These are phyloP conservation scores for Hippocampus abdominalis DNA, from an alignment of 2,113 vertebrate genomes.

Conservation along the genomic window DNA sequence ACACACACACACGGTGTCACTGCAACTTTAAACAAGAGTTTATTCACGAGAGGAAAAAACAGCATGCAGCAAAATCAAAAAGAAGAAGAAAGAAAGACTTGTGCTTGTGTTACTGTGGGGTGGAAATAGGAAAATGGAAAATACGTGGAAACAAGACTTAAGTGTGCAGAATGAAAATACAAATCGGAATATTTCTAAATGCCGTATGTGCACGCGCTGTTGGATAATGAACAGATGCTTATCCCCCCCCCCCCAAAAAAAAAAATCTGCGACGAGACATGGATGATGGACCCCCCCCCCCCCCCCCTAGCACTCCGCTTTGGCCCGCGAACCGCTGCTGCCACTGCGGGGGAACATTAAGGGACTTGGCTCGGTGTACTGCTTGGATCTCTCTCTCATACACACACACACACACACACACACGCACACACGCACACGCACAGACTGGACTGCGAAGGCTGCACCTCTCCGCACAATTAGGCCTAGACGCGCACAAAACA, in stretches of 20 bases:
- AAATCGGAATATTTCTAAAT: not conserved
- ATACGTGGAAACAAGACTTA: not conserved
- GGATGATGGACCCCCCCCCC: slow-evolving; percentile 58
- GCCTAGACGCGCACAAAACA: not conserved
- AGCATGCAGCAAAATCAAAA: not conserved
- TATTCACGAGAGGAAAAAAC: not conserved
- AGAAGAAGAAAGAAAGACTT: not conserved
- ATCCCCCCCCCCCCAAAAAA: slow-evolving; percentile 36
- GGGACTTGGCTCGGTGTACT: slow-evolving; percentile 71
- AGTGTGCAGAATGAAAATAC: not conserved
- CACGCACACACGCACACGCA: slow-evolving; percentile 12
- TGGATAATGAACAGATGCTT: slow-evolving; percentile 76
- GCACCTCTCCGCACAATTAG: not conserved
- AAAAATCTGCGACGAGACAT: slow-evolving; percentile 75
- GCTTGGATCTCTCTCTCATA: slow-evolving; percentile 30
- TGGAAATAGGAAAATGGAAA: not conserved
- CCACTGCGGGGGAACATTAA: slow-evolving; percentile 73
- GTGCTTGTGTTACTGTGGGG: not conserved
- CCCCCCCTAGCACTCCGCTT: slow-evolving; percentile 73
- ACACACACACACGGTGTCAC: slow-evolving; percentile 51
- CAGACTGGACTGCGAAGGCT: slow-evolving; percentile 49
- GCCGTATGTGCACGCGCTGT: slow-evolving; percentile 46
- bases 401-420: slow-evolving; percentile 6
- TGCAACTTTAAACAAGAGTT: slow-evolving; percentile 47
- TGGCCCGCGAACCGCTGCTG: slow-evolving; percentile 72